Percentiles rank a stretch among this genome's conserved stretches.
Evolutionary conservation across 1,140 invertebrate species (phyloP).

Genomic region (Meloidogyne chitwoodi): DNA sequence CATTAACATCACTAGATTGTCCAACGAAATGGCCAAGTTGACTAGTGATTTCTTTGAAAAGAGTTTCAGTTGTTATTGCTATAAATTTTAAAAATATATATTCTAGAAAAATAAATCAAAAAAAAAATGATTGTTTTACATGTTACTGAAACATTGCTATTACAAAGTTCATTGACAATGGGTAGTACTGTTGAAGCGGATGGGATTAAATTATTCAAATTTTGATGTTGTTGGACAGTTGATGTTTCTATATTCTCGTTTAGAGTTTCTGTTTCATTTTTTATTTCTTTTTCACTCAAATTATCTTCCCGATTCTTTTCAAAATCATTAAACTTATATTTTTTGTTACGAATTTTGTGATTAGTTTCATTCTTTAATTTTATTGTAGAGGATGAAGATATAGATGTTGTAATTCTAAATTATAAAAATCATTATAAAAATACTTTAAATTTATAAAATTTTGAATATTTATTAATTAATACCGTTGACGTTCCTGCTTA

Average conservation of each 20-base stretch:
- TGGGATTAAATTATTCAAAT: background rate
- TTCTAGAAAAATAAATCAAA: background rate
- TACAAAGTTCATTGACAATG: background rate
- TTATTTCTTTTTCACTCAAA: background rate
- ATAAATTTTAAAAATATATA: background rate
- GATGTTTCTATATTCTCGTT: background rate
- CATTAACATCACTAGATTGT: background rate
- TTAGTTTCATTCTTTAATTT: background rate
- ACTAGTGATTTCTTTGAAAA: background rate
- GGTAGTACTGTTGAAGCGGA: background rate
- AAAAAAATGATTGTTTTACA: background rate
- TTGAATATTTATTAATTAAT: background rate
- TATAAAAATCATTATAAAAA: background rate
- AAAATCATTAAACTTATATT: background rate
- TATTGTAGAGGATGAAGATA: background rate
- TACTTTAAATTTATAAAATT: too few relatives aligned
- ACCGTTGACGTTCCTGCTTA: conserved; percentile 20
- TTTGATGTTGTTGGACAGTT: background rate
- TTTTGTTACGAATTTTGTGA: background rate
- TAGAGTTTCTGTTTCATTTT: background rate
- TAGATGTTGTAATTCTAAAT: background rate
- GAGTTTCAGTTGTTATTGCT: background rate
- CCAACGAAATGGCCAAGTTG: background rate
- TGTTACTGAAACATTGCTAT: background rate
- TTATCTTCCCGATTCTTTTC: background rate